Evolutionary conservation across 2,797 vertebrate species (phyloP), one percentile per base, ranked within the genome.

Genomic region (Sus cebifrons): DNA sequence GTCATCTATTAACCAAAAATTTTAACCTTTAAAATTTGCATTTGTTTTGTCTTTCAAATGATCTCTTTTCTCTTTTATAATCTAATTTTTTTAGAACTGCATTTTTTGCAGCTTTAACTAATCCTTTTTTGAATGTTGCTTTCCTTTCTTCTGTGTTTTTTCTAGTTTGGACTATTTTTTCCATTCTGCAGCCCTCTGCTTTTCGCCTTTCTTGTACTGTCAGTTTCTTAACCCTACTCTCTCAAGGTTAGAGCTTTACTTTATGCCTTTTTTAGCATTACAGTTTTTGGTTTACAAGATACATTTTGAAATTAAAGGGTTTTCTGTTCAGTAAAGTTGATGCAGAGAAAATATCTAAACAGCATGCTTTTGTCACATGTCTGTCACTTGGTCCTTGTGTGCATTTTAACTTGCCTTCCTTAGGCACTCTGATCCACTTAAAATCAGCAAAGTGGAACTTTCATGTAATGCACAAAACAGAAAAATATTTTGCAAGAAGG

Each of bases 161-260:
- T 98, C 98, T 98, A 98, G 98, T 99, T 99, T 98, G 98, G 98
- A 99, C 98, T 99, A 89, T 99, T 98, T 98, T 98, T 99, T 98
- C 98, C 98, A 98, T 98, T 99, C 98, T 98, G 98, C 98, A 98
- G 98, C 98, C 98, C 98, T 99, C 98, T 99, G 98, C 98, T 99
- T 99, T 98, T 98, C 97, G 97, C 98, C 99, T 98, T 98, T 98
- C 98, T 98, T 99, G 98, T 98, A 98, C 98, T 99, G 98, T 99
- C 98, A 98, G 98, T 99, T 98, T 99, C 98, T 99, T 99, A 99
- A 99, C 98, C 98, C 98, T 99, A 96, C 98, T 98, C 96, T 98
- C 97, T 98, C 98, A 98, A 99, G 98, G 98, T 99, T 98, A 99
- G 99, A 98, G 97, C 98, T 98, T 97, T 98, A 97, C 88, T 97